A percentile compares a stretch with the other conserved stretches of the same genome.
phyloP scores from a whole-genome alignment of 2,113 vertebrate species.

The Siniperca knerii region DNA sequence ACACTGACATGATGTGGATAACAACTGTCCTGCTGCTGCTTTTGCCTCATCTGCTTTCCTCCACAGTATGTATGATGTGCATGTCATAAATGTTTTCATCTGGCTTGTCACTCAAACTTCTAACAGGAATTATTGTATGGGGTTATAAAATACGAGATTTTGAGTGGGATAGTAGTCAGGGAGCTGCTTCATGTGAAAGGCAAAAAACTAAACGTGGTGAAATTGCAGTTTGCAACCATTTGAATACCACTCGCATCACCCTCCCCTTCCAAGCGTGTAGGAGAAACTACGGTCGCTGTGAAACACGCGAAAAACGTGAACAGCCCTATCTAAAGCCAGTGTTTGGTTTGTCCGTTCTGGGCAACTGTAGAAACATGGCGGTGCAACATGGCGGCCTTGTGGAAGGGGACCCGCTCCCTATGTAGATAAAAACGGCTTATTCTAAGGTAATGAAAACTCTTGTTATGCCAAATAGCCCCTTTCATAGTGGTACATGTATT shows the following conservation, averaged over 20 bases:
- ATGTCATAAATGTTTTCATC: slow-evolving; percentile 9
- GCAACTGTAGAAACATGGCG: no score
- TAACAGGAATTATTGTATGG: background rate
- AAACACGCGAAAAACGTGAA: no score
- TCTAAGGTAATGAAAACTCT: background rate
- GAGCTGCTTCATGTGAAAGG: background rate
- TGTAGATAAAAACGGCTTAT: no score
- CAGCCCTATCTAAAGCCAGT: no score
- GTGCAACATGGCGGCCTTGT: no score
- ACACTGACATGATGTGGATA: slow-evolving; percentile 74
- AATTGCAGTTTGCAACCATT: no score
- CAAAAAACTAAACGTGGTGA: background rate
- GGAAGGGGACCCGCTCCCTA: no score
- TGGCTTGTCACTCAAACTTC: background rate
- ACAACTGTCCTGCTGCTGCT: slow-evolving; percentile 72
- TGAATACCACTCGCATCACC: no score
- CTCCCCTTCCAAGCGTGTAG: no score
- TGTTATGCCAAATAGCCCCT: background rate
- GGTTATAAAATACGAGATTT: background rate
- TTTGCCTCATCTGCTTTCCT: slow-evolving; percentile 64
- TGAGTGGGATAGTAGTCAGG: background rate
- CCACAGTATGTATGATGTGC: slow-evolving; percentile 72
- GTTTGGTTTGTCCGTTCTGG: no score
- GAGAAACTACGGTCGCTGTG: no score
- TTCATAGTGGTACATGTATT: background rate